A percentile compares a stretch with the other conserved stretches of the same genome.
These are phyloP conservation scores for Zonitis immaculata DNA, from an alignment of 2,888 invertebrate genomes.

Conservation along the genomic window DNA sequence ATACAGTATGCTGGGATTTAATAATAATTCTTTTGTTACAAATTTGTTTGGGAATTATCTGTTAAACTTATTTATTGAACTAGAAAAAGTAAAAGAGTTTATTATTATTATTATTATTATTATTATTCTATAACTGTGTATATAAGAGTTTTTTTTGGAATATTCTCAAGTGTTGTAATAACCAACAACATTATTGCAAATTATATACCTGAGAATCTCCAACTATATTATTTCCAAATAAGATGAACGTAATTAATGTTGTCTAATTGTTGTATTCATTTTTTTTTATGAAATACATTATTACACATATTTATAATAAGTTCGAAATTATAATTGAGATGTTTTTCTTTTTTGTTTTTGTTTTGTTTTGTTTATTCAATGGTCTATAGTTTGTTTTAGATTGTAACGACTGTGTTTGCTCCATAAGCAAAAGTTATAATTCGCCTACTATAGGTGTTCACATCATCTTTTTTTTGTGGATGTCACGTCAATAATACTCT, in stretches of 20 bases:
- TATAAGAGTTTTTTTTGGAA: constrained; percentile 17
- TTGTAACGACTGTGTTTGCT: too few species aligned
- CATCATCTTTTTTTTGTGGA: too few species aligned
- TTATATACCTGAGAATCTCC: constrained; percentile 29
- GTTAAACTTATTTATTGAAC: too few species aligned
- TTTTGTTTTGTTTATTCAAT: too few species aligned
- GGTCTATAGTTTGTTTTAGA: too few species aligned
- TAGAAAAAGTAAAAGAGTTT: neutral
- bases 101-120: constrained; percentile 5
- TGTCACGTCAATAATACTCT: too few species aligned
- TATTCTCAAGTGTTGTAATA: constrained; percentile 24
- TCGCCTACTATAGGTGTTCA: too few species aligned
- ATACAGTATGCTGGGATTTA: too few species aligned
- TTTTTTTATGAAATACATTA: constrained; percentile 14
- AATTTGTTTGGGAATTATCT: too few species aligned
- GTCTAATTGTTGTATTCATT: constrained; percentile 24
- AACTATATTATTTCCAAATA: constrained; percentile 28
- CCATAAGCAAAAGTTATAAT: too few species aligned
- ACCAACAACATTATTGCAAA: constrained; percentile 13
- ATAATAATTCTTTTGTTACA: too few species aligned
- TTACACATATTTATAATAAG: constrained; percentile 8
- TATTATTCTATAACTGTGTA: constrained; percentile 18
- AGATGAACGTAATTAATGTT: constrained; percentile 25
- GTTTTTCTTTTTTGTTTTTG: too few species aligned
- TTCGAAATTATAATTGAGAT: neutral